Conservation (phyloP, 2,797 vertebrate genomes). For the Xiphophorus birchmanni region DNA sequence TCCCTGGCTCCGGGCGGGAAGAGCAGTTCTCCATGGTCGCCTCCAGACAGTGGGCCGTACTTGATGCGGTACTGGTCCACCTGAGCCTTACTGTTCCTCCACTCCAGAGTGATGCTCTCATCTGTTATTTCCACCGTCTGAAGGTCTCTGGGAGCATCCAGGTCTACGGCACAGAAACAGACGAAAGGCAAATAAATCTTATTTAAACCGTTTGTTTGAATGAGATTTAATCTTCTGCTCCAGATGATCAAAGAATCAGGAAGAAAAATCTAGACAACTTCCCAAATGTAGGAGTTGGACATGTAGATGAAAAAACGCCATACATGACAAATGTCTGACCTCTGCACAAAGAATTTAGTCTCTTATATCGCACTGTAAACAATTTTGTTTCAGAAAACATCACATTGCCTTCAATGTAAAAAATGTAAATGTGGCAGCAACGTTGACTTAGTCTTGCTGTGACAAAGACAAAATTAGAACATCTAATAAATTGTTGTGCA, state of each 20-base stretch:
- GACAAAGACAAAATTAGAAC: neutral
- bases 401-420: neutral
- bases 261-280: neutral
- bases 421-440: neutral
- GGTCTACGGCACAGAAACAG: constrained; percentile 76
- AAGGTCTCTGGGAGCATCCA: constrained; percentile 91
- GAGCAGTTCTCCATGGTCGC: constrained; percentile 89
- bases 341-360: neutral
- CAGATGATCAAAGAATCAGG: neutral
- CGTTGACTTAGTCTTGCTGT: neutral
- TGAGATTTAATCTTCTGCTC: neutral
- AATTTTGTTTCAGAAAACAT: neutral
- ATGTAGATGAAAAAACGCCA: neutral
- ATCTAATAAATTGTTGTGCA: neutral
- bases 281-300: neutral
- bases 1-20: constrained; percentile 83
- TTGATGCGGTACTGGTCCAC: constrained; percentile 92
- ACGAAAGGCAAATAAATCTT: neutral
- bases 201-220: neutral
- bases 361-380: neutral
- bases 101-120: constrained; percentile 91
- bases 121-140: constrained; percentile 89
- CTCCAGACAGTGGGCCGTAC: constrained; percentile 93
- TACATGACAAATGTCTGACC: neutral
- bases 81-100: constrained; percentile 89